phyloP scores from a whole-genome alignment of 2,797 vertebrate genomes.

The Parauchenoglanis ngamensis region DNA sequence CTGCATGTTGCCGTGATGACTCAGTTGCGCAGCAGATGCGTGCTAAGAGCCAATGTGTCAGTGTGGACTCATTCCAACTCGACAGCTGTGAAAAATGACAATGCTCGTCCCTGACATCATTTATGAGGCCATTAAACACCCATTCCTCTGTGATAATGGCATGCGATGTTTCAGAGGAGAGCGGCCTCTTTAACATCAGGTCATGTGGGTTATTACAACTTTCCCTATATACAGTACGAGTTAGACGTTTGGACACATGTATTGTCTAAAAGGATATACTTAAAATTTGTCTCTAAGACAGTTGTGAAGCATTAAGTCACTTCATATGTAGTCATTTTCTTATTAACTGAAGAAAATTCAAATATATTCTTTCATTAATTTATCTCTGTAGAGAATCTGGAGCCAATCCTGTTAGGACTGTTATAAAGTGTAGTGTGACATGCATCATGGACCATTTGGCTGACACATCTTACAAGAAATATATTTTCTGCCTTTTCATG shows the following conservation, averaged over 20 bases:
- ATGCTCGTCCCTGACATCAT: slow-evolving; percentile 54
- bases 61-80: slow-evolving; percentile 50
- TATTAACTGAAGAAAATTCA: neutral
- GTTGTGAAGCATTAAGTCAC: neutral
- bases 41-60: slow-evolving; percentile 49
- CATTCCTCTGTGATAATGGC: slow-evolving; percentile 50
- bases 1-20: slow-evolving; percentile 52
- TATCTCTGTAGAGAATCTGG: neutral
- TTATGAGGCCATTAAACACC: slow-evolving; percentile 54
- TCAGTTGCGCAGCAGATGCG: slow-evolving; percentile 56
- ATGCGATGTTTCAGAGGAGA: slow-evolving; percentile 52
- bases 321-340: neutral
- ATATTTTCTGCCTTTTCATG: neutral
- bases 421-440: neutral
- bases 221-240: slow-evolving; percentile 1
- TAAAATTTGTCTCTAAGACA: neutral
- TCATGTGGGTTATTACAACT: slow-evolving; percentile 36
- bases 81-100: slow-evolving; percentile 53
- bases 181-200: slow-evolving; percentile 44
- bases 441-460: neutral
- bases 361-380: neutral
- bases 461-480: neutral
- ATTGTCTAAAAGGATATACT: neutral
- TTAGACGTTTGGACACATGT: neutral
- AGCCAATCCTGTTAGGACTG: neutral